These are phyloP conservation scores for Seriola quinqueradiata DNA, from an alignment of 2,113 vertebrate genomes.

Conservation along the genomic window DNA sequence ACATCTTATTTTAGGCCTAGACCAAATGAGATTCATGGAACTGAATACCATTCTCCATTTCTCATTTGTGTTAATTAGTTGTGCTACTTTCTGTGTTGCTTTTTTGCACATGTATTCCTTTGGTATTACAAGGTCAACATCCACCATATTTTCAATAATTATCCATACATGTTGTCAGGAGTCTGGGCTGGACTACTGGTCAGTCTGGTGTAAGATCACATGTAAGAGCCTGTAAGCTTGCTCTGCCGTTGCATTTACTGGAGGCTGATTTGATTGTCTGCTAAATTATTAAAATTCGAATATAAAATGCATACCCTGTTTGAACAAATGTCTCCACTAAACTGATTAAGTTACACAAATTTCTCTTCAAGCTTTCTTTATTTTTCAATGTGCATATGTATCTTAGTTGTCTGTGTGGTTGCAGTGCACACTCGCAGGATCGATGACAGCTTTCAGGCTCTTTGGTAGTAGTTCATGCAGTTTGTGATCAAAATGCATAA, in stretches of 20 bases:
- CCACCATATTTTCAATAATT: not conserved
- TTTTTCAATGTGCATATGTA: not conserved
- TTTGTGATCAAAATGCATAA: constrained; percentile 38
- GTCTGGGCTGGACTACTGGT: not conserved
- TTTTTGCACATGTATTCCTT: not conserved
- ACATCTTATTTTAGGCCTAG: constrained; percentile 7
- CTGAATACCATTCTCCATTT: not conserved
- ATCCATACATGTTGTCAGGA: not conserved
- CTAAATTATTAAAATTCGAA: constrained; percentile 50
- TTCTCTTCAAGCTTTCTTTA: not conserved
- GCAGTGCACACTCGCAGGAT: not conserved
- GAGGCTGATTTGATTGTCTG: not conserved
- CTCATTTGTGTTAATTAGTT: not conserved
- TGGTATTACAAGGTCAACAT: not conserved
- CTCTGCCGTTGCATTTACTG: constrained; percentile 18
- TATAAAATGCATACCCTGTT: constrained; percentile 14
- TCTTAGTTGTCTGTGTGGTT: not conserved
- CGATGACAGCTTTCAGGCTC: not conserved
- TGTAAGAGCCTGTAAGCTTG: not conserved
- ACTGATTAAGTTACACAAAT: constrained; percentile 2
- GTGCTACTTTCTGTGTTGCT: not conserved
- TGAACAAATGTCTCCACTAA: constrained; percentile 10
- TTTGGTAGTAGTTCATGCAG: not conserved
- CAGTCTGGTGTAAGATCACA: not conserved
- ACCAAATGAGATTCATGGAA: constrained; percentile 14